A percentile compares a stretch with the other conserved stretches of the same genome.
Conservation (phyloP, 1,140 invertebrate genomes). For the Trichonephila clavipes region DNA sequence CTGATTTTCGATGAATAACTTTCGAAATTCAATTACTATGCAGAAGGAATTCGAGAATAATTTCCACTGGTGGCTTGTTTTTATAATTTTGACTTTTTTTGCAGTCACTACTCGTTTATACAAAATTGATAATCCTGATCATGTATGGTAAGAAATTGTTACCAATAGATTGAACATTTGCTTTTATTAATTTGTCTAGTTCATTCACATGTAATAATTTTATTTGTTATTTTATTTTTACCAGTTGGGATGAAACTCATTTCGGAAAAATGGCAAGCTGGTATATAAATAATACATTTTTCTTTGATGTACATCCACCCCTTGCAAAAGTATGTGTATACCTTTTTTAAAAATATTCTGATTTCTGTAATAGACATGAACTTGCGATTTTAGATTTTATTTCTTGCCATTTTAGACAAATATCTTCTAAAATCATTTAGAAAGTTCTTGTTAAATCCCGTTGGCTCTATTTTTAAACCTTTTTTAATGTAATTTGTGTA, state of each 20-base stretch:
- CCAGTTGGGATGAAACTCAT: conserved; percentile 87
- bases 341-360: neutral
- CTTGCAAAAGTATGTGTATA: conserved; percentile 90
- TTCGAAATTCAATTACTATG: no score
- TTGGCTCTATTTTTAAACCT: no score
- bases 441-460: no score
- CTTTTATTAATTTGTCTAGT: neutral
- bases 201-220: neutral
- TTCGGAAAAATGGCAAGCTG: conserved; percentile 99
- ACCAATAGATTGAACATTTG: neutral
- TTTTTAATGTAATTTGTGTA: no score
- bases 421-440: no score
- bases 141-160: conserved; percentile 90
- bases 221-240: conserved; percentile 22
- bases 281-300: conserved; percentile 98
- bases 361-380: no score
- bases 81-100: conserved; percentile 85
- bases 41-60: neutral
- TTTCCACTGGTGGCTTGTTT: conserved; percentile 85
- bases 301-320: conserved; percentile 99
- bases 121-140: conserved; percentile 93
- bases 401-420: no score
- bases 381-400: no score
- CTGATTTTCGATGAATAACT: no score
- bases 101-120: conserved; percentile 91